phyloP scores from a whole-genome alignment of 2,888 invertebrate genomes.

The Argyresthia goedartella region DNA sequence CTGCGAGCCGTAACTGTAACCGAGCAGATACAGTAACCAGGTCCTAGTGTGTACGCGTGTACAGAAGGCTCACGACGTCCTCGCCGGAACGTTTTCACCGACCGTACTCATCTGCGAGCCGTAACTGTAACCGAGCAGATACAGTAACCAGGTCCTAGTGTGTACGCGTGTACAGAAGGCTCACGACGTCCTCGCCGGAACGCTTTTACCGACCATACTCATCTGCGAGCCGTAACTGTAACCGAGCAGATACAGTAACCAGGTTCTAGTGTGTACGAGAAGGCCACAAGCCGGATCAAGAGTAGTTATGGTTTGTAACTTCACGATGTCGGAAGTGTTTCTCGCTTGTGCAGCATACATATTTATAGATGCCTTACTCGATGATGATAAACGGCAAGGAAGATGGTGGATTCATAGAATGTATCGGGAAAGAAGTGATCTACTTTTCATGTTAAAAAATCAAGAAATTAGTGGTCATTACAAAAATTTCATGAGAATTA shows the following conservation, averaged over 20 bases:
- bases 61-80: slow-evolving; percentile 8
- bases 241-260: slow-evolving; percentile 1
- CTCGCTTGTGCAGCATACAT: slow-evolving; percentile 9
- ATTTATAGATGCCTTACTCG: slow-evolving; percentile 9
- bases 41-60: slow-evolving; percentile 13
- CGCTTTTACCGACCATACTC: slow-evolving; percentile 12
- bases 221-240: slow-evolving; percentile 9
- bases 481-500: slow-evolving; percentile 10
- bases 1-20: slow-evolving; percentile 13
- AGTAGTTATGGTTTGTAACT: slow-evolving; percentile 6
- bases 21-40: slow-evolving; percentile 12
- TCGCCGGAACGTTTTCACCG: no score
- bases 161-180: slow-evolving; percentile 8
- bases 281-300: background rate
- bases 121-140: slow-evolving; percentile 13
- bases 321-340: slow-evolving; percentile 7
- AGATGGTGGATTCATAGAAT: slow-evolving; percentile 10
- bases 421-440: slow-evolving; percentile 9
- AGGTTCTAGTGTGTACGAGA: slow-evolving; percentile 2
- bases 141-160: slow-evolving; percentile 15
- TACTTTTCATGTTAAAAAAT: slow-evolving; percentile 8
- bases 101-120: slow-evolving; percentile 9
- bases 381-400: slow-evolving; percentile 8
- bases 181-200: slow-evolving; percentile 12
- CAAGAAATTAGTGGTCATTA: slow-evolving; percentile 11